phyloP scores from a whole-genome alignment of 2,888 invertebrate species.

The Drosophila kuntzei region DNA sequence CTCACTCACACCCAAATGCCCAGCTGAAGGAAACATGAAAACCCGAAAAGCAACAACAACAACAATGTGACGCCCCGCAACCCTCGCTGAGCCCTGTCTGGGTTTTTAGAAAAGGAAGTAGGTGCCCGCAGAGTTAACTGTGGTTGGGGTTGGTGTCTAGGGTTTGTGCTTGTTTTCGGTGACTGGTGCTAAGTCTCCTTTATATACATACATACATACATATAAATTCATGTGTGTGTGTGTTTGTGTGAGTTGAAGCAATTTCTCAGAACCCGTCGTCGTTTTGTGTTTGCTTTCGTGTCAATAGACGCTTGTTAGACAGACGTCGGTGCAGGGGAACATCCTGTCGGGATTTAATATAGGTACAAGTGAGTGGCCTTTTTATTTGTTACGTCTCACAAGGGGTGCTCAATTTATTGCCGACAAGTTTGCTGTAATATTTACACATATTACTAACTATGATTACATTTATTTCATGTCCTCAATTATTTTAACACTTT shows the following conservation, averaged over 20 bases:
- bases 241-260: conserved; percentile 10
- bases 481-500: background rate
- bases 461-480: background rate
- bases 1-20: background rate
- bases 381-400: conserved; percentile 42
- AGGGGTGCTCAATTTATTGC: background rate
- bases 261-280: conserved; percentile 29
- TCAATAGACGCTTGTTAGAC: conserved; percentile 66
- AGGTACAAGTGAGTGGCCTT: conserved; percentile 50
- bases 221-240: too few species aligned
- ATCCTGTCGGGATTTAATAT: conserved; percentile 66
- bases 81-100: conserved; percentile 63
- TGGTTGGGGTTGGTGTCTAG: conserved; percentile 11
- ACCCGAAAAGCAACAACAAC: conserved; percentile 35
- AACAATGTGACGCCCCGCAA: conserved; percentile 28
- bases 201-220: too few species aligned
- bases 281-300: conserved; percentile 46
- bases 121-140: conserved; percentile 52
- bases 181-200: too few species aligned
- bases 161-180: conserved; percentile 15
- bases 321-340: conserved; percentile 16
- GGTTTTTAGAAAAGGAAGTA: conserved; percentile 72
- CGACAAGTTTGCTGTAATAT: background rate
- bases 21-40: conserved; percentile 39
- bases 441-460: background rate